Percentiles rank a stretch among this genome's conserved stretches.
phyloP scores from a whole-genome alignment of 2,888 invertebrate species.

The Xestia ashworthii region DNA sequence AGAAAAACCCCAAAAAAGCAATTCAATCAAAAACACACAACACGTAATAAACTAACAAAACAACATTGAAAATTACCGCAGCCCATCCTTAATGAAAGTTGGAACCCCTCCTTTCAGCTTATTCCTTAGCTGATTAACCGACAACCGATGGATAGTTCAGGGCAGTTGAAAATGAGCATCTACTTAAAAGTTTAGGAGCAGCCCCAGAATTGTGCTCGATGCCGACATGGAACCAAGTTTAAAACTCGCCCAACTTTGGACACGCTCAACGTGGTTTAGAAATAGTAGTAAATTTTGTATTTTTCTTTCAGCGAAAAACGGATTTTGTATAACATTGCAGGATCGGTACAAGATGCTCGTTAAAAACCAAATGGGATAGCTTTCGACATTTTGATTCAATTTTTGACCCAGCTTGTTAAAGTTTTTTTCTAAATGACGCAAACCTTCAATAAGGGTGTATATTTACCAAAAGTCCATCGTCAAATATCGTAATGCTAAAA shows the following conservation, averaged over 20 bases:
- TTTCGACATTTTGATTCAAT: background rate
- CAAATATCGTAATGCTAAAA: background rate
- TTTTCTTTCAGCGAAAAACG: background rate
- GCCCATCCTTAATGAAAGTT: conserved; percentile 40
- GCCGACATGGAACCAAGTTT: conserved; percentile 56
- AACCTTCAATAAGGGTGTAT: too few species aligned
- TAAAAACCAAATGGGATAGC: background rate
- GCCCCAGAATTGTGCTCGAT: conserved; percentile 43
- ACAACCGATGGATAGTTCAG: conserved; percentile 63
- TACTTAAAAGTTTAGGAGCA: conserved; percentile 68
- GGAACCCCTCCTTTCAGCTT: conserved; percentile 41
- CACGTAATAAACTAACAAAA: conserved; percentile 50
- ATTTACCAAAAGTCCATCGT: background rate
- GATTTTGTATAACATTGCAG: background rate
- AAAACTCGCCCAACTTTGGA: conserved; percentile 45
- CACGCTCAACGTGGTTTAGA: conserved; percentile 16
- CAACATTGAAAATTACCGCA: conserved; percentile 46
- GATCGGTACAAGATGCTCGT: background rate
- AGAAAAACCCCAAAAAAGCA: background rate
- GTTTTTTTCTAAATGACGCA: background rate
- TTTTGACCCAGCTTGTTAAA: background rate
- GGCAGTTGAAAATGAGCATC: conserved; percentile 72
- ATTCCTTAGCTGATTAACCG: conserved; percentile 65
- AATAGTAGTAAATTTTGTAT: conserved; percentile 15
- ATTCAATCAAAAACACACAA: conserved; percentile 22